A percentile compares a stretch with the other conserved stretches of the same genome.
Evolutionary conservation across 2,888 invertebrate species (phyloP).

Genomic region (Proisotoma minuta): DNA sequence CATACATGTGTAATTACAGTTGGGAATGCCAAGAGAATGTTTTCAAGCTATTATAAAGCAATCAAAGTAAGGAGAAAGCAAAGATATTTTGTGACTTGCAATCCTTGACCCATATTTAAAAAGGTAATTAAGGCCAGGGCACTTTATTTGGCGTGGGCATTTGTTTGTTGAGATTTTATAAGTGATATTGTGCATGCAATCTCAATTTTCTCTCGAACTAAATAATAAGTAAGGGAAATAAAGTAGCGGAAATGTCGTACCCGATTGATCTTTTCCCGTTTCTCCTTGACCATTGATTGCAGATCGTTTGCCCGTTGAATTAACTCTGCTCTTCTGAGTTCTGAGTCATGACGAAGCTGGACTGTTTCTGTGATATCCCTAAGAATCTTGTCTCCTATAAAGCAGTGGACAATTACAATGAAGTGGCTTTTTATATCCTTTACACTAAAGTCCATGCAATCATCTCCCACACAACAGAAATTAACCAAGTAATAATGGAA

Average conservation of each 20-base stretch:
- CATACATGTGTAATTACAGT: conserved; percentile 40
- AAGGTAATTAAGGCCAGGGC: background rate
- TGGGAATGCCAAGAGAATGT: too few relatives aligned
- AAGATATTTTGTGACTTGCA: background rate
- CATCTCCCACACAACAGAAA: too few relatives aligned
- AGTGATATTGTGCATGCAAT: too few relatives aligned
- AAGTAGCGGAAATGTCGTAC: conserved; percentile 28
- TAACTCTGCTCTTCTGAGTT: conserved; percentile 45
- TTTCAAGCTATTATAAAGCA: background rate
- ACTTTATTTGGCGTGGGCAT: too few relatives aligned
- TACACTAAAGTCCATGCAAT: too few relatives aligned
- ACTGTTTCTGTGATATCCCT: conserved; percentile 48
- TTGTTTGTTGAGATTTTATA: too few relatives aligned
- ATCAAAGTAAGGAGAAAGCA: background rate
- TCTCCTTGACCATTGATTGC: conserved; percentile 47
- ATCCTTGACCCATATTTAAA: background rate
- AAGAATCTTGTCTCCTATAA: conserved; percentile 47
- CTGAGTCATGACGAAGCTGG: conserved; percentile 47
- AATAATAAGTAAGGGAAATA: background rate
- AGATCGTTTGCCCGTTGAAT: conserved; percentile 48
- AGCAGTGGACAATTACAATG: background rate
- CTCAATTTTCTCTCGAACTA: too few relatives aligned
- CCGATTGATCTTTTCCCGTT: conserved; percentile 47
- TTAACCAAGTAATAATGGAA: too few relatives aligned
- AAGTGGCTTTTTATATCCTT: background rate